Conservation (phyloP, 2,888 invertebrate species). For the Thecocarcelia acutangulata region DNA sequence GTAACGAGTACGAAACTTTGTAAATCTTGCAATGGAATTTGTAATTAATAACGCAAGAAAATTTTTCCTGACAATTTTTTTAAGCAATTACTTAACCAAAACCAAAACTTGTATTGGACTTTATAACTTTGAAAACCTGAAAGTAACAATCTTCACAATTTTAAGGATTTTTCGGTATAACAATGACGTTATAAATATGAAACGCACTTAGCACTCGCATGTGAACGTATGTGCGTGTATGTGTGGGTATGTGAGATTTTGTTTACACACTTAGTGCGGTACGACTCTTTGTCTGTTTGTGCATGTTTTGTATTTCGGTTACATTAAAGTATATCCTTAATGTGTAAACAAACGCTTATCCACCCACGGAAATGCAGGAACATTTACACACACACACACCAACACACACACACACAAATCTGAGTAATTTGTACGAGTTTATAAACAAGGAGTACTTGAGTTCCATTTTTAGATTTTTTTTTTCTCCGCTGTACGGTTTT, state of each 20-base stretch:
- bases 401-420: not conserved
- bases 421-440: not conserved
- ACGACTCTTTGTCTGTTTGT: conserved; percentile 1
- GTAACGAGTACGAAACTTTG: no score
- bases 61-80: no score
- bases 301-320: conserved; percentile 50
- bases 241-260: conserved; percentile 8
- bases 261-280: conserved; percentile 43
- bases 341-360: conserved; percentile 18
- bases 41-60: no score
- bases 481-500: conserved; percentile 3
- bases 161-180: no score
- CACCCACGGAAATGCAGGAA: conserved; percentile 10
- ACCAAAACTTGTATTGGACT: no score
- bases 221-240: conserved; percentile 12
- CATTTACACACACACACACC: not conserved
- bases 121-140: no score
- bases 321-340: conserved; percentile 54
- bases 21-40: no score
- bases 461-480: conserved; percentile 4
- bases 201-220: no score
- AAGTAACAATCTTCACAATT: no score
- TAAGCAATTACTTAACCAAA: no score
- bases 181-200: no score
- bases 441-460: not conserved